Percentiles rank a stretch among this genome's conserved stretches.
Evolutionary conservation across 2,797 vertebrate genomes (phyloP).

Genomic region (Micromesistius poutassou): DNA sequence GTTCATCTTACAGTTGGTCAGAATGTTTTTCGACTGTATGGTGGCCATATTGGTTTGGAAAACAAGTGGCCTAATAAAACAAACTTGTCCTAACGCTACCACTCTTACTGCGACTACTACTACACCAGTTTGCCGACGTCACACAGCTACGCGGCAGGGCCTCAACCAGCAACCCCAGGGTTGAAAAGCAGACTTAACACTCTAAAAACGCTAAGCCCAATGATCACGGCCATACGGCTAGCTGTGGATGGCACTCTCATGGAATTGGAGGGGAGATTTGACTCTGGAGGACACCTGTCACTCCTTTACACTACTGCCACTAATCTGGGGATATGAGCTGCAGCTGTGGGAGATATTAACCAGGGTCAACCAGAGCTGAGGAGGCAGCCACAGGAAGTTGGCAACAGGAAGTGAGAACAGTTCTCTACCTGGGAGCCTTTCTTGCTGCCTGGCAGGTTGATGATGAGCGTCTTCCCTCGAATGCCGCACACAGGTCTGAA

Average conservation of each 20-base stretch:
- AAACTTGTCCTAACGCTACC: not conserved
- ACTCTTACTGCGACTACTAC: too few species aligned
- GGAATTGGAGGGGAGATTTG: too few species aligned
- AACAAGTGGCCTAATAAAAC: not conserved
- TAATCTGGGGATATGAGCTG: too few species aligned
- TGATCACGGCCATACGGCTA: not conserved
- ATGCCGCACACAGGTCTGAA: conserved; percentile 95
- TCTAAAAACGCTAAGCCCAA: too few species aligned
- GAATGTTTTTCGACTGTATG: not conserved
- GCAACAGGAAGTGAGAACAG: not conserved
- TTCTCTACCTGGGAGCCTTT: conserved; percentile 95
- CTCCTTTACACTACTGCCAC: too few species aligned
- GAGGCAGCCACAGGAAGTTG: not conserved
- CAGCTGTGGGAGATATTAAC: too few species aligned
- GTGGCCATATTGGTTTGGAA: not conserved
- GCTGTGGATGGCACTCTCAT: too few species aligned
- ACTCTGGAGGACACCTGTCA: too few species aligned
- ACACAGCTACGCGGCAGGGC: too few species aligned
- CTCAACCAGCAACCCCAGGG: too few species aligned
- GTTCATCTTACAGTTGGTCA: not conserved
- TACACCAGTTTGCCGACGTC: too few species aligned
- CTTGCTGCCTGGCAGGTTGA: conserved; percentile 98
- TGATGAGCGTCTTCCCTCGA: conserved; percentile 97
- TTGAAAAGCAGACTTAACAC: too few species aligned
- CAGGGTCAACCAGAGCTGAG: not conserved